Percentiles rank a stretch among this genome's conserved stretches.
These are phyloP conservation scores for Noturus placidus DNA, from an alignment of 2,113 vertebrate genomes.

Conservation along the genomic window DNA sequence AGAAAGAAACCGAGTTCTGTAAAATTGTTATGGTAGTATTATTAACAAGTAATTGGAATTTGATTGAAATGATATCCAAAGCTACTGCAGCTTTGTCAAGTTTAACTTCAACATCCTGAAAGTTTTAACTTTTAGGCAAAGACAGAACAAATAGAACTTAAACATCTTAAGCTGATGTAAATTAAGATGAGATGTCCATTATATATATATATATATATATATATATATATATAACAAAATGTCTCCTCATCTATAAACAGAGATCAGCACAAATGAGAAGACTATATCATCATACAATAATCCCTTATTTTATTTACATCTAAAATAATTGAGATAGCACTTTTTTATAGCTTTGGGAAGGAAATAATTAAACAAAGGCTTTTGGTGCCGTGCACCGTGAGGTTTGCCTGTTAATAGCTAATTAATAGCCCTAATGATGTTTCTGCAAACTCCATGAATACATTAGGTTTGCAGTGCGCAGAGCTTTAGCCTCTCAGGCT, in stretches of 20 bases:
- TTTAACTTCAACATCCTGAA: background rate
- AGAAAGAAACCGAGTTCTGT: background rate
- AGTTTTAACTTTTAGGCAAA: background rate
- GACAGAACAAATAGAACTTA: background rate
- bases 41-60: background rate
- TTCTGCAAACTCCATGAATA: slow-evolving; percentile 83
- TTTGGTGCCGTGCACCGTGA: slow-evolving; percentile 41
- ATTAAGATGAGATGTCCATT: background rate
- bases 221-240: slow-evolving; percentile 61
- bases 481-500: slow-evolving; percentile 74
- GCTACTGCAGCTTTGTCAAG: background rate
- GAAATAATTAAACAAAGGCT: slow-evolving; percentile 50
- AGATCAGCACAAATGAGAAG: background rate
- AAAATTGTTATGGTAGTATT: background rate
- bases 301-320: slow-evolving; percentile 55
- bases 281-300: slow-evolving; percentile 24
- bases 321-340: slow-evolving; percentile 23
- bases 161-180: background rate
- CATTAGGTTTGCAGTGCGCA: slow-evolving; percentile 80
- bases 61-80: background rate
- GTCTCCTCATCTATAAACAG: slow-evolving; percentile 42
- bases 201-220: background rate
- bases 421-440: slow-evolving; percentile 88
- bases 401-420: slow-evolving; percentile 77
- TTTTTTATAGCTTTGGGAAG: slow-evolving; percentile 56